phyloP scores from a whole-genome alignment of 2,888 invertebrate genomes.

The Noctua comes region DNA sequence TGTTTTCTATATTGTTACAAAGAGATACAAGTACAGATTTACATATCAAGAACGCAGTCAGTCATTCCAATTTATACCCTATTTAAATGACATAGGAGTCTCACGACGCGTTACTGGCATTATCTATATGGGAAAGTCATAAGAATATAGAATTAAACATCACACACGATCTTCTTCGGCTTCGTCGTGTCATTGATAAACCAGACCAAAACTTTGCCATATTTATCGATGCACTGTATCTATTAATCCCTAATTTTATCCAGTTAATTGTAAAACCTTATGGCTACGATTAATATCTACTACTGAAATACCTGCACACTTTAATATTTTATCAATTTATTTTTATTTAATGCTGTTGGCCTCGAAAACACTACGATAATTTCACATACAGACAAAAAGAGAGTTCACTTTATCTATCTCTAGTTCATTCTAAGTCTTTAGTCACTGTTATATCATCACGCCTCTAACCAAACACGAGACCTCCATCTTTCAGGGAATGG shows the following conservation, averaged over 20 bases:
- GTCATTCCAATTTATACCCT: background rate
- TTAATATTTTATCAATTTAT: too few relatives aligned
- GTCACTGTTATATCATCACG: background rate
- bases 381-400: background rate
- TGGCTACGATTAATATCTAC: too few relatives aligned
- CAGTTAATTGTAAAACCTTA: too few relatives aligned
- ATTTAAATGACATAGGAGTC: background rate
- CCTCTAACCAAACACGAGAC: background rate
- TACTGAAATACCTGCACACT: too few relatives aligned
- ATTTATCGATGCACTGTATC: background rate
- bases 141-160: background rate
- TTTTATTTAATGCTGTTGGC: too few relatives aligned
- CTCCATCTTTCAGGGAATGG: conserved; percentile 81
- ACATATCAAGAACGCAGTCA: too few relatives aligned
- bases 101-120: background rate
- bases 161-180: background rate
- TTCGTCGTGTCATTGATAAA: background rate
- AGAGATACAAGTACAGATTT: background rate
- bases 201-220: background rate
- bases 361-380: background rate
- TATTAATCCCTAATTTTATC: too few relatives aligned
- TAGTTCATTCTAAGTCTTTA: background rate
- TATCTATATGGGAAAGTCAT: background rate
- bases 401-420: background rate
- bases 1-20: conserved; percentile 3